Evolutionary conservation across 2,113 vertebrate species (phyloP), one percentile per base, ranked within the genome.

Genomic region (Gallinago paraguaiae): DNA sequence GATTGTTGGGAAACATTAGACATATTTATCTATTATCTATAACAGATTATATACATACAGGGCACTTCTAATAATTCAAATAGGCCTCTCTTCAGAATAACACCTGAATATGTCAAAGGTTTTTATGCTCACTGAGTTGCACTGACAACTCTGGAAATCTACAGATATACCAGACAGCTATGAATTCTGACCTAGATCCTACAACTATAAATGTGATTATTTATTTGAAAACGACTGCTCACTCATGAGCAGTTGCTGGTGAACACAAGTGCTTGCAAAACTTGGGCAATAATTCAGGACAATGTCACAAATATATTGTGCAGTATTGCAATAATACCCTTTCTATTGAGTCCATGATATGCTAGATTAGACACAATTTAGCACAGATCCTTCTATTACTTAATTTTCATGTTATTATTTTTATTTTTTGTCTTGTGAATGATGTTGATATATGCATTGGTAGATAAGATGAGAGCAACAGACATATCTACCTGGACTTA

Each of bases 131-230:
- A 22, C 57, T 92, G 74, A 89, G 16, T 76, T 87, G 13, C 7
- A 30, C 13, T 57, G 65, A 65, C 65, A 85, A 3, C 15, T 31
- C 39, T 80, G 59, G 61, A 87, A 65, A 91, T 50, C 35, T 71
- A 93, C 77, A 82, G n/a, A 53, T 65, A 37, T 5, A 79, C 13
- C n/a, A 95, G 39, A 39, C 19, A 89, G 23, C 19, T 63, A 23
- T 72, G 87, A 88, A 90, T 93, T 90, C 50, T 93, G 54, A 67
- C 33, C 54, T 80, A 94, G 23, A 88, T 90, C 50, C n/a, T 91
- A 69, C 17, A 59, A 48, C 61, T 74, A 59, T 54, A 80, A 92
- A 65, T 65, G 63, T 6, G 4, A 43, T 70, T 86, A 63, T 83
- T 92, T 86, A 51, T 54, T 30, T 46, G 46, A 78, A 92, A 90